Percentiles rank a stretch among this genome's conserved stretches.
These are phyloP conservation scores for Aplodontia rufa DNA, from an alignment of 2,113 vertebrate species.

Conservation along the genomic window DNA sequence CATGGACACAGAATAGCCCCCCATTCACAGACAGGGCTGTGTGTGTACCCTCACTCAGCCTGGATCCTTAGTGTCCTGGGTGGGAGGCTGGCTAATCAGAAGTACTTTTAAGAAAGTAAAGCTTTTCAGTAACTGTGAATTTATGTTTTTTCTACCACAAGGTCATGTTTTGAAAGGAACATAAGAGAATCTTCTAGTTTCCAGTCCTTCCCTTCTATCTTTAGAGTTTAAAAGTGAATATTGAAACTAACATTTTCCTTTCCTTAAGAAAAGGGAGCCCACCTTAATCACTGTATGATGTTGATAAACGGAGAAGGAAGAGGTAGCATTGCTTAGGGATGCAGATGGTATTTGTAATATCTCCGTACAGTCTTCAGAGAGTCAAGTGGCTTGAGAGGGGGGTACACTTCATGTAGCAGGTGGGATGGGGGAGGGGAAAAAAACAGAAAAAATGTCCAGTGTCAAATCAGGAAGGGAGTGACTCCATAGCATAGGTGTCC, in stretches of 20 bases:
- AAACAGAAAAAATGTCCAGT: not conserved
- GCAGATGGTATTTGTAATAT: not conserved
- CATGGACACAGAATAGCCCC: constrained; percentile 39
- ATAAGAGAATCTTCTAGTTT: not conserved
- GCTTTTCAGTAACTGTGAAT: not conserved
- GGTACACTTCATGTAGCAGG: not conserved
- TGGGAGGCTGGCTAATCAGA: constrained; percentile 24
- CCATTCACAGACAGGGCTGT: constrained; percentile 35
- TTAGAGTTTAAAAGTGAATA: constrained; percentile 13
- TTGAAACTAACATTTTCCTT: constrained; percentile 17
- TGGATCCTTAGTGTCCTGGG: not conserved
- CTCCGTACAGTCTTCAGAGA: not conserved
- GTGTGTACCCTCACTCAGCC: not conserved
- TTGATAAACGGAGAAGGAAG: not conserved
- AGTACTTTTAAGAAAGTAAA: not conserved
- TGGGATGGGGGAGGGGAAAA: not conserved
- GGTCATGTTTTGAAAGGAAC: not conserved
- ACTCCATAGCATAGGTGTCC: not conserved
- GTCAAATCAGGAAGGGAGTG: not conserved
- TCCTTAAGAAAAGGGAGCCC: not conserved
- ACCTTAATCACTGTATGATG: not conserved
- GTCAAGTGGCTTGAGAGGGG: not conserved
- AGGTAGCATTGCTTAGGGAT: not conserved
- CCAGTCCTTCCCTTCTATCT: not conserved
- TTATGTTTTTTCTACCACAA: not conserved